phyloP scores from a whole-genome alignment of 2,888 invertebrate species.

The Biston betularia region DNA sequence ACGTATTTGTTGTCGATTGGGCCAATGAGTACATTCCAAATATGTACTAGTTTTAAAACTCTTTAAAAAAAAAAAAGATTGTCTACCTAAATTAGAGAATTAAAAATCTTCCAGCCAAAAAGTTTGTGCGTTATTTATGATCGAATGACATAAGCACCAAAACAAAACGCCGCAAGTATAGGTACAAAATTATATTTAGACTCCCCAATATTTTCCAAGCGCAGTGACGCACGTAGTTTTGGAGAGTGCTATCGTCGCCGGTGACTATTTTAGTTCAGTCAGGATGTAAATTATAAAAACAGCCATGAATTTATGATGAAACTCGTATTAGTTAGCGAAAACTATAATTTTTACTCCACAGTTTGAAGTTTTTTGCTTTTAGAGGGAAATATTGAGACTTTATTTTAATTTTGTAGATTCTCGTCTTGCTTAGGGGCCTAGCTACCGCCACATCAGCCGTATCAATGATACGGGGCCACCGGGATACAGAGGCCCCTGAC shows the following conservation, averaged over 20 bases:
- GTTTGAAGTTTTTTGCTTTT: not conserved
- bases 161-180: not conserved
- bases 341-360: not conserved
- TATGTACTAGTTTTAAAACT: no score
- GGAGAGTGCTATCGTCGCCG: constrained; percentile 3
- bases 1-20: no score
- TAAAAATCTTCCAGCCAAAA: no score
- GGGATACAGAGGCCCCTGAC: no score
- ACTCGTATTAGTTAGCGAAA: not conserved
- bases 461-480: no score
- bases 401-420: not conserved
- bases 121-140: not conserved
- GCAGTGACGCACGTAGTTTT: constrained; percentile 32
- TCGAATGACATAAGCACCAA: not conserved
- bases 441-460: no score
- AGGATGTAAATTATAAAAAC: constrained; percentile 4
- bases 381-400: no score
- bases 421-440: not conserved
- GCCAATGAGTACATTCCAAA: no score
- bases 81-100: no score
- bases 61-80: no score
- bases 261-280: constrained; percentile 13
- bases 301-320: not conserved
- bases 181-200: constrained; percentile 3
- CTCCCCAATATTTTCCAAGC: constrained; percentile 20